A percentile compares a stretch with the other conserved stretches of the same genome.
Conservation (phyloP, 2,797 vertebrate genomes). For the Chaetodon trifasciatus region DNA sequence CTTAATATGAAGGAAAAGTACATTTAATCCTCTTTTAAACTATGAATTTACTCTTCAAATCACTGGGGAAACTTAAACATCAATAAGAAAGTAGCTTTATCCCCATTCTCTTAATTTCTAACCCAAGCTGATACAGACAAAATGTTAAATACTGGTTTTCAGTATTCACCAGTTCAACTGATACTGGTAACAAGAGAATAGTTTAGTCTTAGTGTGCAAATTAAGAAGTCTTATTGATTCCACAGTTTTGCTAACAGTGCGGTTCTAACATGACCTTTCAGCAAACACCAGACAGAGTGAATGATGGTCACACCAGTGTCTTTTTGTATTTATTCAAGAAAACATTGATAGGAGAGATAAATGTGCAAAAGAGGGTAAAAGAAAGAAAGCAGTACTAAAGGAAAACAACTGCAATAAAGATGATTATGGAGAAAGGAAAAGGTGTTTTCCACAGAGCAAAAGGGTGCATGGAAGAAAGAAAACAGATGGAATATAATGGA, state of each 20-base stretch:
- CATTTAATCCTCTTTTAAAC: too few relatives aligned
- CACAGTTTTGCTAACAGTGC: neutral
- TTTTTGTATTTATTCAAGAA: conserved; percentile 27
- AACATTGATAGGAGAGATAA: neutral
- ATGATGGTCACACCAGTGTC: conserved; percentile 10
- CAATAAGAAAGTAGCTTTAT: neutral
- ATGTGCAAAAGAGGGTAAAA: neutral
- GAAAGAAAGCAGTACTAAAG: neutral
- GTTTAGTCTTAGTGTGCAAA: neutral
- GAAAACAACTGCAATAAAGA: neutral
- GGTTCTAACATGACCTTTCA: neutral
- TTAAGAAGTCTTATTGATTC: neutral
- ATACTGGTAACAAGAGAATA: neutral
- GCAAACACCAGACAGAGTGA: neutral
- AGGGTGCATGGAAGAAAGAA: neutral
- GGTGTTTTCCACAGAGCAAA: conserved; percentile 5
- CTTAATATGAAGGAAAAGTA: neutral
- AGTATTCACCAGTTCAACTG: neutral
- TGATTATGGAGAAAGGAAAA: neutral
- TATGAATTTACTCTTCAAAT: too few relatives aligned
- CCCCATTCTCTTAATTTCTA: too few relatives aligned
- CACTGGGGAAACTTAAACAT: neutral
- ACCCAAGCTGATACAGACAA: neutral
- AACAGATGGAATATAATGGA: conserved; percentile 18
- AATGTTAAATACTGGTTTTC: neutral